Percentiles rank a stretch among this genome's conserved stretches.
These are phyloP conservation scores for Anneissia japonica DNA, from an alignment of 35 echinoderm and acorn worm genomes.

Conservation along the genomic window DNA sequence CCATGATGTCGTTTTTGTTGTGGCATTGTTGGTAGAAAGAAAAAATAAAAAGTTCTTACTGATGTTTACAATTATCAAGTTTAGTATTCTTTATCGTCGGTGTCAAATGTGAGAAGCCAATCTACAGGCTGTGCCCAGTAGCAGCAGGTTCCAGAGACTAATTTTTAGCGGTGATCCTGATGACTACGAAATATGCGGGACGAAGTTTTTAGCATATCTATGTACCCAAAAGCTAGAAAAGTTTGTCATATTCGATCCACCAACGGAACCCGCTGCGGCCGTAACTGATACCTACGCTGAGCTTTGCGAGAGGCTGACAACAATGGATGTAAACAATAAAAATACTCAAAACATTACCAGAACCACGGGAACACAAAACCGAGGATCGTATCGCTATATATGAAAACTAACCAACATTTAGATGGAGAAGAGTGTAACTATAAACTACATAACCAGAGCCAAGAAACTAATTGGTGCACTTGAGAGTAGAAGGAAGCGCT, in stretches of 20 bases:
- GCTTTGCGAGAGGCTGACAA: too few species aligned
- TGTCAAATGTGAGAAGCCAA: too few species aligned
- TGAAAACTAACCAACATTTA: slow-evolving; percentile 7
- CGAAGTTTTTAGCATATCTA: neutral
- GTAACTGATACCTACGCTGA: too few species aligned
- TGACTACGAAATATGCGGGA: neutral
- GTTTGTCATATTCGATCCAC: neutral
- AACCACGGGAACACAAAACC: neutral
- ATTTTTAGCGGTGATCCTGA: neutral
- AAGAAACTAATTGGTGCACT: neutral
- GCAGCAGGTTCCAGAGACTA: neutral
- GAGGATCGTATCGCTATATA: slow-evolving; percentile 31
- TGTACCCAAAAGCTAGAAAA: neutral
- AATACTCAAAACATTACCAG: too few species aligned
- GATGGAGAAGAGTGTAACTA: neutral
- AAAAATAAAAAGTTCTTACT: too few species aligned
- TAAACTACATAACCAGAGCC: slow-evolving; percentile 30
- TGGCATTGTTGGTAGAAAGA: too few species aligned
- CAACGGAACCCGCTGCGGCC: neutral
- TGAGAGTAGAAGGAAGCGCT: too few species aligned
- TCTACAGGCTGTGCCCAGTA: neutral
- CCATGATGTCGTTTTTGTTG: too few species aligned
- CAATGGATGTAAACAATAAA: too few species aligned
- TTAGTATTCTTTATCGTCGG: too few species aligned
- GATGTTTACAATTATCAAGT: too few species aligned